Evolutionary conservation across 2,113 vertebrate genomes (phyloP).

Genomic region (Oreochromis spilurus): DNA sequence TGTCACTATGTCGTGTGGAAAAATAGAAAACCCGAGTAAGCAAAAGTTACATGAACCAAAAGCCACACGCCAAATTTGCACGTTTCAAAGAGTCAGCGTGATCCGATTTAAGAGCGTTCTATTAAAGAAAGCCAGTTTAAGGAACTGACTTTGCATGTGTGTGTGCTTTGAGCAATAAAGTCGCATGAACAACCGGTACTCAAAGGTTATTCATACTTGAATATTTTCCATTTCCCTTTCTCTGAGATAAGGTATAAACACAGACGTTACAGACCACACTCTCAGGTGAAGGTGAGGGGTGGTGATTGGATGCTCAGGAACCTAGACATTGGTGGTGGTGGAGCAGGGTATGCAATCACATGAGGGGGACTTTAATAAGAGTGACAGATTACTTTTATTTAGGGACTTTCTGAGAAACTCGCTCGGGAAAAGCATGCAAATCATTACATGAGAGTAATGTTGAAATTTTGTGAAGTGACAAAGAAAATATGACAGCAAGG

Average conservation of each 20-base stretch:
- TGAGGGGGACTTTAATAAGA: neutral
- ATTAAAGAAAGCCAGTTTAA: neutral
- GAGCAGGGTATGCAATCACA: neutral
- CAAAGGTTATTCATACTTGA: neutral
- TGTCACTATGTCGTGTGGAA: neutral
- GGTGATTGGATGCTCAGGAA: neutral
- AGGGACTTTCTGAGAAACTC: neutral
- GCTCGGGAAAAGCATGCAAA: neutral
- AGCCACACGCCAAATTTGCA: neutral
- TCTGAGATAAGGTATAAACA: neutral
- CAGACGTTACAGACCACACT: neutral
- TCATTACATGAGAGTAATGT: neutral
- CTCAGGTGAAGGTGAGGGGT: neutral
- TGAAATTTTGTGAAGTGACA: neutral
- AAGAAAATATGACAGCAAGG: neutral
- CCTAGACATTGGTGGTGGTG: neutral
- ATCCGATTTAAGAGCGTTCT: neutral
- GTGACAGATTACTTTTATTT: neutral
- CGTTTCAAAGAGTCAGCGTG: neutral
- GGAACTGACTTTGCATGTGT: neutral
- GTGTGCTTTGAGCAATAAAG: neutral
- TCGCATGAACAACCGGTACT: neutral
- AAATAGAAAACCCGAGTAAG: slow-evolving; percentile 26
- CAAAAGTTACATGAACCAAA: neutral
- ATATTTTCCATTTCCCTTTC: neutral